A percentile compares a stretch with the other conserved stretches of the same genome.
Conservation (phyloP, 2,888 invertebrate species). For the Agonopterix subpropinquella region DNA sequence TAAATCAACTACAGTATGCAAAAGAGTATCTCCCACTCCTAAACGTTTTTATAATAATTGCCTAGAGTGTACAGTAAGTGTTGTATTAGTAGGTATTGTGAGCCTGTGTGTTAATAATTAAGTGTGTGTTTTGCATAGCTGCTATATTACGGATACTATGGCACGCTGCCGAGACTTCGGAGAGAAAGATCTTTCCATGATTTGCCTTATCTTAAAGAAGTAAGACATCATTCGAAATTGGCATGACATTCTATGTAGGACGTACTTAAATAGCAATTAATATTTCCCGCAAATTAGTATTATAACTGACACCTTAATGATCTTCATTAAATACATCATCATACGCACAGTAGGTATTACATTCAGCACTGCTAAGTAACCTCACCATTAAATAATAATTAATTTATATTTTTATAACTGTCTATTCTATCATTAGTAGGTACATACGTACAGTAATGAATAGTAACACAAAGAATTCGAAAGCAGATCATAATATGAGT, state of each 20-base stretch:
- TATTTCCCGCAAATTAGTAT: slow-evolving; percentile 19
- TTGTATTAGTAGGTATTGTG: slow-evolving; percentile 1
- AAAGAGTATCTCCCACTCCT: too few relatives aligned
- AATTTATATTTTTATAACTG: background rate
- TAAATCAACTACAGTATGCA: too few relatives aligned
- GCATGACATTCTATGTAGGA: slow-evolving; percentile 36
- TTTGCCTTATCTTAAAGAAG: slow-evolving; percentile 85
- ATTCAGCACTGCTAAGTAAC: slow-evolving; percentile 17
- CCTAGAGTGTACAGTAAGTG: slow-evolving; percentile 5
- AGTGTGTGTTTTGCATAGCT: slow-evolving; percentile 73
- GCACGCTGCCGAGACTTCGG: slow-evolving; percentile 82
- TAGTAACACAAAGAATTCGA: too few relatives aligned
- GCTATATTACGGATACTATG: slow-evolving; percentile 82
- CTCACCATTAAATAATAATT: slow-evolving; percentile 18
- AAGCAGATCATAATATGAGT: too few relatives aligned
- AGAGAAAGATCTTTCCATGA: slow-evolving; percentile 88
- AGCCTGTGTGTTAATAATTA: slow-evolving; percentile 16
- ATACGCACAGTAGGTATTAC: slow-evolving; percentile 19
- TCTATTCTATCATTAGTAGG: too few relatives aligned
- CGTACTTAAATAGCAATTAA: slow-evolving; percentile 19
- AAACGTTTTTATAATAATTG: too few relatives aligned
- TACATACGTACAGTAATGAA: too few relatives aligned
- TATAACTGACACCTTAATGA: slow-evolving; percentile 17
- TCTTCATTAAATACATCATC: slow-evolving; percentile 8
- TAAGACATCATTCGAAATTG: slow-evolving; percentile 68